Percentiles rank a stretch among this genome's conserved stretches.
phyloP scores from a whole-genome alignment of 2,797 vertebrate genomes.

The Tangara arthus region DNA sequence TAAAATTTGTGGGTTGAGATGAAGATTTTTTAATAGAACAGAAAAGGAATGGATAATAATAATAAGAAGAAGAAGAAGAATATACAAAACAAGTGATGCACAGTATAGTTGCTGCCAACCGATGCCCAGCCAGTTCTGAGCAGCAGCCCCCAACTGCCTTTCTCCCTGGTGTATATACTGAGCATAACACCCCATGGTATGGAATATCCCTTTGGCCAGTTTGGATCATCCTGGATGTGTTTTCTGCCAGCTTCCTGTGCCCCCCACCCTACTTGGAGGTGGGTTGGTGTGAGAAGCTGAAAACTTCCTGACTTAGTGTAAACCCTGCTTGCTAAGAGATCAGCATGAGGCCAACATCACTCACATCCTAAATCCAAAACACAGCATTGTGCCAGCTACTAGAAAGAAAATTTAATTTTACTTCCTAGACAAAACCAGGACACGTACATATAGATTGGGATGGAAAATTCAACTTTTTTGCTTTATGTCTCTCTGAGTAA shows the following conservation, averaged over 20 bases:
- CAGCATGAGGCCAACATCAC: not conserved
- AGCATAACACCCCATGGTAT: no score
- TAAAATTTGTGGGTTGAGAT: not conserved
- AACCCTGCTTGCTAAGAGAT: not conserved
- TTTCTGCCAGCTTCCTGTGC: no score
- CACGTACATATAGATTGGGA: fast-evolving
- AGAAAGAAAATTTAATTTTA: not conserved
- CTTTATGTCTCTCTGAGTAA: not conserved
- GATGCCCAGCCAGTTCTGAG: not conserved
- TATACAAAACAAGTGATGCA: not conserved
- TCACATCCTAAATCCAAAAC: not conserved
- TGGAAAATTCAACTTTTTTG: not conserved
- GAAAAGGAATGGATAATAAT: not conserved
- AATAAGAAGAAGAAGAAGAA: not conserved
- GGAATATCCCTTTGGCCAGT: no score
- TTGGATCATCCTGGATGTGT: no score
- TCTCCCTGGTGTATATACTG: no score
- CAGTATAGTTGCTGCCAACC: not conserved
- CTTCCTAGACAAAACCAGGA: not conserved
- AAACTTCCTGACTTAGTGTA: not conserved
- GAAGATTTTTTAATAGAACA: not conserved
- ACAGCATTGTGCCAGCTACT: not conserved
- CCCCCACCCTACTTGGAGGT: not conserved
- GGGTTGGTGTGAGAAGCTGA: not conserved
- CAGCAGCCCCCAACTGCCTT: not conserved